These are phyloP conservation scores for Dendrocincla fuliginosa DNA, from an alignment of 2,797 vertebrate genomes.

Conservation along the genomic window DNA sequence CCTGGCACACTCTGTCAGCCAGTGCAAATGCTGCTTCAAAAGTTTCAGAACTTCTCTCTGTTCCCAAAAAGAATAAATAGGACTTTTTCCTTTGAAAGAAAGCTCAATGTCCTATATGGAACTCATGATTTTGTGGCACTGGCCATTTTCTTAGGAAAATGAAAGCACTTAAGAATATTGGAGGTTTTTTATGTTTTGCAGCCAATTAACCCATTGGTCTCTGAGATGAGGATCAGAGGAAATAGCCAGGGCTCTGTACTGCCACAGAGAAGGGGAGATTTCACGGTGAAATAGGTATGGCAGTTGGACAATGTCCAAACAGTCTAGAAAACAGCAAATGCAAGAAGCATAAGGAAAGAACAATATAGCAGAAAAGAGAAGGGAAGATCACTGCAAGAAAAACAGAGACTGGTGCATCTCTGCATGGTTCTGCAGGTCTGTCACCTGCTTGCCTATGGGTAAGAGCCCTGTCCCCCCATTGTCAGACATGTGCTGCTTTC, in stretches of 20 bases:
- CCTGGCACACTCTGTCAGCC: background rate
- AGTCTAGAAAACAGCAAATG: background rate
- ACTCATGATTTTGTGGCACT: background rate
- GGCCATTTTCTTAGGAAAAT: background rate
- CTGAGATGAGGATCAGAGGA: background rate
- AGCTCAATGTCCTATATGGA: background rate
- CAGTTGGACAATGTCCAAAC: background rate
- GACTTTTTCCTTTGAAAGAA: background rate
- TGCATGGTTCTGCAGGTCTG: background rate
- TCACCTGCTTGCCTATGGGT: background rate
- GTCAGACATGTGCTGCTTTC: background rate
- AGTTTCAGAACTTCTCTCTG: background rate
- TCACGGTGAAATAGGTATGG: background rate
- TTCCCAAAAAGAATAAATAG: background rate
- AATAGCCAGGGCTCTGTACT: background rate
- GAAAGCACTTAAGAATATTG: background rate
- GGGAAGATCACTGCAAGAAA: background rate
- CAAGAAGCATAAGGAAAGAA: background rate
- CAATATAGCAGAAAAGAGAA: background rate
- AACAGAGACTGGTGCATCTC: background rate
- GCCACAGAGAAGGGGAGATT: background rate
- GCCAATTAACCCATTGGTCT: background rate
- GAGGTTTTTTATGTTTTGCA: background rate
- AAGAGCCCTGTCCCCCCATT: background rate
- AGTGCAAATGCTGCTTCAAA: background rate